Percentiles rank a stretch among this genome's conserved stretches.
Conservation (phyloP, 2,797 vertebrate species). For the Parotocinclus haroldoi region DNA sequence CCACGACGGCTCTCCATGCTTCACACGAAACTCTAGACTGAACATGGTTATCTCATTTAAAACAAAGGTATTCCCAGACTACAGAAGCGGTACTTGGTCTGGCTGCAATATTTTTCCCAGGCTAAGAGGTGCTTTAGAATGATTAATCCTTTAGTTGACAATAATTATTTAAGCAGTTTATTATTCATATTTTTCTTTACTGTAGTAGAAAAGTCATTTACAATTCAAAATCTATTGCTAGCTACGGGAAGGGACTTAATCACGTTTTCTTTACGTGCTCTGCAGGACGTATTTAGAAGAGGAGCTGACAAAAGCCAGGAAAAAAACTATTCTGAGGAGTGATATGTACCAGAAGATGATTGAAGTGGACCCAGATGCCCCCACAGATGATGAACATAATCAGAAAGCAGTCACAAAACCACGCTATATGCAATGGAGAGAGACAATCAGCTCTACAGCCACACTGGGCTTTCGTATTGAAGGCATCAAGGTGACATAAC, state of each 20-base stretch:
- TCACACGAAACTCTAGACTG: too few relatives aligned
- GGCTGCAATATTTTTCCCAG: too few relatives aligned
- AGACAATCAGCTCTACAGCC: conserved; percentile 95
- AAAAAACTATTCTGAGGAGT: conserved; percentile 90
- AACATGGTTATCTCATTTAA: too few relatives aligned
- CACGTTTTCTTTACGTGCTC: background rate
- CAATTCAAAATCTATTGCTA: background rate
- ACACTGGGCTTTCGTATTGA: conserved; percentile 95
- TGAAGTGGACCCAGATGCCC: conserved; percentile 86
- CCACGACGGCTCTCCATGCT: too few relatives aligned
- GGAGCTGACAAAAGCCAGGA: conserved; percentile 91
- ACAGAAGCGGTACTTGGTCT: too few relatives aligned
- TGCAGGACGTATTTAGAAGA: conserved; percentile 93
- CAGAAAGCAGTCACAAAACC: conserved; percentile 91
- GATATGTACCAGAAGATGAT: conserved; percentile 99
- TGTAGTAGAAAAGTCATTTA: too few relatives aligned
- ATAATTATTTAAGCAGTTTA: too few relatives aligned
- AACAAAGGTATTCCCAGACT: too few relatives aligned
- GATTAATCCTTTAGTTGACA: too few relatives aligned
- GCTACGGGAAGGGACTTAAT: background rate
- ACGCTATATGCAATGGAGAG: conserved; percentile 98
- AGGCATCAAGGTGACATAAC: conserved; percentile 89
- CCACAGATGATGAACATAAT: conserved; percentile 79
- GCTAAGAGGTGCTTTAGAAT: too few relatives aligned
- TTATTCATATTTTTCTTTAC: too few relatives aligned